Evolutionary conservation across 2,113 vertebrate species (phyloP), one percentile per base, ranked within the genome.

Genomic region (Camelus bactrianus): DNA sequence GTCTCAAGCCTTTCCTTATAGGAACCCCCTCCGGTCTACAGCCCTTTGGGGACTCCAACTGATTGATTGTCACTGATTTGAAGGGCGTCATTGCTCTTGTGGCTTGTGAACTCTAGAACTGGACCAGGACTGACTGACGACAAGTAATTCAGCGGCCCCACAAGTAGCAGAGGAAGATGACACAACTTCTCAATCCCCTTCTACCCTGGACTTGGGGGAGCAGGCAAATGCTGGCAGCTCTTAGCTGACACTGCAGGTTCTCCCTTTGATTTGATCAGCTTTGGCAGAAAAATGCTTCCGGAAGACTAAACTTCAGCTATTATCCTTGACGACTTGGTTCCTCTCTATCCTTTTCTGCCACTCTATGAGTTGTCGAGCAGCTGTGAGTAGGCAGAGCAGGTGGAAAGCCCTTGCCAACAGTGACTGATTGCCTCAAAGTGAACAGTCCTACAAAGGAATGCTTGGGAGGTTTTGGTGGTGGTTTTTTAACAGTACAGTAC

Each of bases 181-280:
- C 9, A 24, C 48, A 60, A 67, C 15, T 67, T 84, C 79, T 52
- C 22, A 35, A 1, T 26, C 5, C 8, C 35, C 22, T 84, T 88
- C 50, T 58, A 69, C 60, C 72, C 48, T 38, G 32, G 46, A 86
- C 42, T 72, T 70, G 8, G 56, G 72, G 42, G 89, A 89, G 76
- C 46, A 92, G 56, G 54, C 69, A 80, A 79, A 81, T 75, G 50
- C 67, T 80, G 14, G 15, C 28, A 24, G 52, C 20, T 79, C 70
- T 85, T n/a, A 65, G 19, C 42, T 72, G 35, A 38, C 60, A 4
- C 32, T 38, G n/a, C 14, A n/a, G 35, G 46, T 24, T 88, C 65
- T 92, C 35, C 54, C 60, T 89, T 89, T 89, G n/a, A 46, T 86
- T 54, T 69, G n/a, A 80, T 89, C 22, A 46, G 42, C 48, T 82